phyloP scores from a whole-genome alignment of 2,797 vertebrate species.

The Microctenopoma stevenorrisi region DNA sequence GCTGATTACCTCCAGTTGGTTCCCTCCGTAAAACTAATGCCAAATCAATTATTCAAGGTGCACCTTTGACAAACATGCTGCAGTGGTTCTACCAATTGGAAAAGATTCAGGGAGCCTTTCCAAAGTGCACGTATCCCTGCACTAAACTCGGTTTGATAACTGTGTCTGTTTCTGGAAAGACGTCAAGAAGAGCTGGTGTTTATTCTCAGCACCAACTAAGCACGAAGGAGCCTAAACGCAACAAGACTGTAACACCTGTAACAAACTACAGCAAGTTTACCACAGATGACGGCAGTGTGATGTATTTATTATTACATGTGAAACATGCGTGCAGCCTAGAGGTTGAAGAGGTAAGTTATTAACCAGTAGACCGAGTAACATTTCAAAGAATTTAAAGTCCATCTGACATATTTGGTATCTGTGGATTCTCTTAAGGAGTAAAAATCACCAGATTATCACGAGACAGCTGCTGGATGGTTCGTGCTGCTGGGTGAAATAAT shows the following conservation, averaged over 20 bases:
- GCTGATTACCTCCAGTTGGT: conserved; percentile 66
- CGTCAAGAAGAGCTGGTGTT: background rate
- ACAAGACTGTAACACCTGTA: background rate
- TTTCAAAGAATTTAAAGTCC: no score
- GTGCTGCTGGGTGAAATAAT: no score
- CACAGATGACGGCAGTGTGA: background rate
- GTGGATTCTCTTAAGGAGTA: background rate
- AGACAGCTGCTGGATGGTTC: no score
- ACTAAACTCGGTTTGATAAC: conserved; percentile 28
- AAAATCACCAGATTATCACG: no score
- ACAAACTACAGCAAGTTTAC: conserved; percentile 2
- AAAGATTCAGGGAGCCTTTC: conserved; percentile 27
- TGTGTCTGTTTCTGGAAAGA: conserved; percentile 27
- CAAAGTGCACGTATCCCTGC: conserved; percentile 23
- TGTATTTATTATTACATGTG: background rate
- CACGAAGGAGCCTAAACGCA: background rate
- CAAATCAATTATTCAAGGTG: conserved; percentile 66
- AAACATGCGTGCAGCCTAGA: background rate
- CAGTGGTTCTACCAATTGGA: conserved; percentile 45
- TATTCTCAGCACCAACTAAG: conserved; percentile 10
- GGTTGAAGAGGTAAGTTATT: background rate
- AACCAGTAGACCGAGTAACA: background rate
- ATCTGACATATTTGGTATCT: background rate
- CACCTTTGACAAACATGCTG: conserved; percentile 55
- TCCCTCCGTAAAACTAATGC: conserved; percentile 53